These are phyloP conservation scores for Subacronicta megacephala DNA, from an alignment of 2,888 invertebrate species.

Conservation along the genomic window DNA sequence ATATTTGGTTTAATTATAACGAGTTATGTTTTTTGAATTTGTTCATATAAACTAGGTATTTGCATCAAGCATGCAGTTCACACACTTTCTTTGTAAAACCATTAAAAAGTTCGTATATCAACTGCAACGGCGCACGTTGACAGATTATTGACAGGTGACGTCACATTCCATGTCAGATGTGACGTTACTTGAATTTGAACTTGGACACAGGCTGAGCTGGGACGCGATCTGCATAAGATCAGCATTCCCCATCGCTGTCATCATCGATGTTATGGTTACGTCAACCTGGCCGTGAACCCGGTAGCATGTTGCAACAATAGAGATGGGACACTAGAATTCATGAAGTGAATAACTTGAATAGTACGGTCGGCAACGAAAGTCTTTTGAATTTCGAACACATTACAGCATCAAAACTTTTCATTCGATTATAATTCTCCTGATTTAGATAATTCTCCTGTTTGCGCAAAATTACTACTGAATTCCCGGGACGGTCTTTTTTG, in stretches of 20 bases:
- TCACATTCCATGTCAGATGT: conserved; percentile 8
- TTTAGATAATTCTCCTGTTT: too few species aligned
- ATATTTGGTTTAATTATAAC: too few species aligned
- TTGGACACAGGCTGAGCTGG: conserved; percentile 27
- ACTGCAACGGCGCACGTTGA: not conserved
- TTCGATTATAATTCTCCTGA: too few species aligned
- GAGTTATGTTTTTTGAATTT: too few species aligned
- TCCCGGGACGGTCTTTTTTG: too few species aligned
- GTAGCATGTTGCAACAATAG: conserved; percentile 15
- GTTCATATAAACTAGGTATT: too few species aligned
- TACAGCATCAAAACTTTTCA: too few species aligned
- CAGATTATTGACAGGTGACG: conserved; percentile 1
- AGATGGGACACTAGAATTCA: conserved; percentile 20
- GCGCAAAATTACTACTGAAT: too few species aligned
- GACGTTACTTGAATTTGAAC: conserved; percentile 46
- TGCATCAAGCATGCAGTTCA: not conserved
- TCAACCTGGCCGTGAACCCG: conserved; percentile 42
- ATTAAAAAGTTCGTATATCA: not conserved
- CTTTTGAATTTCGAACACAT: too few species aligned
- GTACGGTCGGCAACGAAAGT: too few species aligned
- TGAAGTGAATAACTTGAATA: too few species aligned
- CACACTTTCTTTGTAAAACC: not conserved
- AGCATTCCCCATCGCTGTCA: conserved; percentile 43
- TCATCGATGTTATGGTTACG: conserved; percentile 42
- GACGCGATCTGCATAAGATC: conserved; percentile 53